phyloP scores from a whole-genome alignment of 1,140 invertebrate species.

The Lepidotrigona ventralis region DNA sequence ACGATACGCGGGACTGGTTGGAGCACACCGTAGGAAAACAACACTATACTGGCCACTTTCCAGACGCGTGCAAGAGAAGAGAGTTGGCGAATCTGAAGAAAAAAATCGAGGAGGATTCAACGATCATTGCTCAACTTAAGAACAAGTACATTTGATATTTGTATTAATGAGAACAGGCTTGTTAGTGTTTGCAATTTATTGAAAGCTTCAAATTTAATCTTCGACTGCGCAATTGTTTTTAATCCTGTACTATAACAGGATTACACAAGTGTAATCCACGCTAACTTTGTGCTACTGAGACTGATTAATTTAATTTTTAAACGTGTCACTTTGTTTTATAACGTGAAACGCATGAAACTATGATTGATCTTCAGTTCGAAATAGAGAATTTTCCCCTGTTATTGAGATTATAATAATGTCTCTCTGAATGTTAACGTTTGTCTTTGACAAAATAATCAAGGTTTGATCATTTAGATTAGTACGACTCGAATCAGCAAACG shows the following conservation, averaged over 20 bases:
- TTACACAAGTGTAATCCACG: too few relatives aligned
- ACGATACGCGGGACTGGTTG: slow-evolving; percentile 58
- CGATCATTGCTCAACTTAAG: slow-evolving; percentile 51
- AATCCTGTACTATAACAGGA: too few relatives aligned
- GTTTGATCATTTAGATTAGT: slow-evolving; percentile 43
- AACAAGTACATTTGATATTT: slow-evolving; percentile 32
- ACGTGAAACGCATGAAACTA: too few relatives aligned
- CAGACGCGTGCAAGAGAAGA: slow-evolving; percentile 47
- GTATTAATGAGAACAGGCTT: background rate
- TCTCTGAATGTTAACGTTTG: background rate
- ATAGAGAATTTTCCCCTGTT: too few relatives aligned
- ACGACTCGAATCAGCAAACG: slow-evolving; percentile 56
- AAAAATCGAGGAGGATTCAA: slow-evolving; percentile 54
- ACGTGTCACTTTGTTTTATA: too few relatives aligned
- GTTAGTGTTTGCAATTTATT: background rate
- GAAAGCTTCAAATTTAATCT: background rate
- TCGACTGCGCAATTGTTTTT: too few relatives aligned
- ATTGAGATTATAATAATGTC: background rate
- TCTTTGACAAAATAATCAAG: background rate
- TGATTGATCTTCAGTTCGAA: too few relatives aligned
- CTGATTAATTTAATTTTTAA: too few relatives aligned
- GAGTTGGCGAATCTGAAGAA: slow-evolving; percentile 61
- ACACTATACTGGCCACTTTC: slow-evolving; percentile 33
- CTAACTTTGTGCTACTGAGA: too few relatives aligned
- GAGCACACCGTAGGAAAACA: slow-evolving; percentile 40